A percentile compares a stretch with the other conserved stretches of the same genome.
Evolutionary conservation across 2,888 invertebrate genomes (phyloP).

Genomic region (Platycheirus albimanus): DNA sequence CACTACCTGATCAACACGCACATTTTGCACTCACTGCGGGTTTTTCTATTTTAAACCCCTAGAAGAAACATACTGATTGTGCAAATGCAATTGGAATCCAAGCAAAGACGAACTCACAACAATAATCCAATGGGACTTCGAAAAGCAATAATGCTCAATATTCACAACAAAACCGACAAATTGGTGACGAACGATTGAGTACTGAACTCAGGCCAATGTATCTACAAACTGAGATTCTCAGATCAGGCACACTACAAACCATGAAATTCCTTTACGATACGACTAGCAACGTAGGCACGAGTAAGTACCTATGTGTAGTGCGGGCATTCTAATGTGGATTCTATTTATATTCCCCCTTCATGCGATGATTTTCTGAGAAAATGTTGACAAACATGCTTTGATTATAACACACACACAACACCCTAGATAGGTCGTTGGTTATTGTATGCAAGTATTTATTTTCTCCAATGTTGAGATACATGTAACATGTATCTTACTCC

Average conservation of each 20-base stretch:
- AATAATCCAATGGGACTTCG: constrained; percentile 44
- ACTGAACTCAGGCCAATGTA: constrained; percentile 64
- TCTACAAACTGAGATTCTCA: constrained; percentile 63
- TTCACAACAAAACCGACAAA: constrained; percentile 66
- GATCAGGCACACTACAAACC: constrained; percentile 44
- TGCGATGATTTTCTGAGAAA: constrained; percentile 46
- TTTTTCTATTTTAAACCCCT: background rate
- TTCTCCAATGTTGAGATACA: too few species aligned
- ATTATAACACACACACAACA: too few species aligned
- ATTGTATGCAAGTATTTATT: too few species aligned
- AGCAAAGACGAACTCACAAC: background rate
- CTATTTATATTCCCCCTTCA: constrained; percentile 48
- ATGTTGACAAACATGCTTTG: constrained; percentile 9
- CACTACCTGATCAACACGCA: constrained; percentile 4
- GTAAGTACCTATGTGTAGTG: constrained; percentile 30
- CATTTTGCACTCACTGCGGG: background rate
- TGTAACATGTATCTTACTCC: too few species aligned
- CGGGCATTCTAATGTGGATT: constrained; percentile 66
- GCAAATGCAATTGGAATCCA: constrained; percentile 9
- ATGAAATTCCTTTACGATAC: constrained; percentile 52
- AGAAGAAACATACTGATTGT: constrained; percentile 10
- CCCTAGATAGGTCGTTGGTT: too few species aligned
- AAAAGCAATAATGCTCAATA: constrained; percentile 14
- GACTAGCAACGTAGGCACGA: background rate
- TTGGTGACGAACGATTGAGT: constrained; percentile 56